A percentile compares a stretch with the other conserved stretches of the same genome.
Evolutionary conservation across 37 sponge, comb jelly and placozoan species (phyloP).

Genomic region (Tethya wilhelma): DNA sequence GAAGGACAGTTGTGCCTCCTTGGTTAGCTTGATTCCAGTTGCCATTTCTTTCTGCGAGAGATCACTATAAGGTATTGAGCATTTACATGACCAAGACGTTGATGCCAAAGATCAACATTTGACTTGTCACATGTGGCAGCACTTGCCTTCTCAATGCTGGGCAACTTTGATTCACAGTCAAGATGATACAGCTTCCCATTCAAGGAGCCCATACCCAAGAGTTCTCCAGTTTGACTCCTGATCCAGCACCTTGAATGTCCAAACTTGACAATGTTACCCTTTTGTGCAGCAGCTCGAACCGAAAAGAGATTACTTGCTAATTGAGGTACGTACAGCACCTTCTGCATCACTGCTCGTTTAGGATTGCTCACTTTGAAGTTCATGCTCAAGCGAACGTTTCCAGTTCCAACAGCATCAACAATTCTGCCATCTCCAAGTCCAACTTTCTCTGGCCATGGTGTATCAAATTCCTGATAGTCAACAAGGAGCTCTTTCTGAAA

Average conservation of each 20-base stretch:
- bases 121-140: neutral
- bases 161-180: conserved; percentile 35
- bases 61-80: conserved; percentile 7
- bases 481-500: conserved; percentile 14
- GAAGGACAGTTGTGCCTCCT: conserved; percentile 21
- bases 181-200: conserved; percentile 47
- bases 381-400: conserved; percentile 46
- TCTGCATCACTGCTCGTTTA: conserved; percentile 8
- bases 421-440: conserved; percentile 49
- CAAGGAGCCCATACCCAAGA: conserved; percentile 46
- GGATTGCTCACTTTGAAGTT: conserved; percentile 32
- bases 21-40: conserved; percentile 29
- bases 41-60: conserved; percentile 13
- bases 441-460: conserved; percentile 51
- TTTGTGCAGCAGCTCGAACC: conserved; percentile 28
- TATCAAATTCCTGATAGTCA: conserved; percentile 44
- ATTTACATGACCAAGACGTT: conserved; percentile 51
- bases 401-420: conserved; percentile 40
- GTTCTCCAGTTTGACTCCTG: conserved; percentile 19
- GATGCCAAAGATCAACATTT: conserved; percentile 54
- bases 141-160: conserved; percentile 3
- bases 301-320: conserved; percentile 57
- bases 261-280: conserved; percentile 49
- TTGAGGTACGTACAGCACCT: conserved; percentile 48
- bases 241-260: conserved; percentile 52